These are phyloP conservation scores for Aspiorhynchus laticeps DNA, from an alignment of 2,113 vertebrate genomes.

Conservation along the genomic window DNA sequence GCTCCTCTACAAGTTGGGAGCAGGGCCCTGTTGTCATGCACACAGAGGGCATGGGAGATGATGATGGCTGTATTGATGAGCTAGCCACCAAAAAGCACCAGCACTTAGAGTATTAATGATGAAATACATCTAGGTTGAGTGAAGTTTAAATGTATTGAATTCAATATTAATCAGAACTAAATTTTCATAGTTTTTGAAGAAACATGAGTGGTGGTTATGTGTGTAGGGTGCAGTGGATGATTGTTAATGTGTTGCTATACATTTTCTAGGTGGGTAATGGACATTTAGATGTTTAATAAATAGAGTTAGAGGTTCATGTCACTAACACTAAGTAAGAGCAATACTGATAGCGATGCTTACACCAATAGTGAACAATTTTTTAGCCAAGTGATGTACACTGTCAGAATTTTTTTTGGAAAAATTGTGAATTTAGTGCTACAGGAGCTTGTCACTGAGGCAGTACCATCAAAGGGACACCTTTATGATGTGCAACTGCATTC, in stretches of 20 bases:
- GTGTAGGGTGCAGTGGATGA: too few species aligned
- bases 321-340: too few species aligned
- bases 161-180: not conserved
- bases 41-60: not conserved
- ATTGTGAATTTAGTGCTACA: not conserved
- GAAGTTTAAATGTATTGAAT: not conserved
- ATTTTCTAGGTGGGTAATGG: too few species aligned
- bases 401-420: not conserved
- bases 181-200: not conserved
- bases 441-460: not conserved
- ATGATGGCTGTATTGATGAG: not conserved
- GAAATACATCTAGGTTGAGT: not conserved
- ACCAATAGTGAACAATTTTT: too few species aligned
- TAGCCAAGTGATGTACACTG: too few species aligned
- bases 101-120: not conserved
- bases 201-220: not conserved
- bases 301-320: too few species aligned
- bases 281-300: too few species aligned
- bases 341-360: too few species aligned
- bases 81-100: not conserved
- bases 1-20: constrained; percentile 1
- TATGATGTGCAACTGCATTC: too few species aligned
- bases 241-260: too few species aligned
- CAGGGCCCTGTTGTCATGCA: constrained; percentile 18
- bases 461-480: too few species aligned